These are phyloP conservation scores for Pseudorhiza aurosa DNA, from an alignment of 30 jellyfish, hydroid and myxozoan genomes.

Conservation along the genomic window DNA sequence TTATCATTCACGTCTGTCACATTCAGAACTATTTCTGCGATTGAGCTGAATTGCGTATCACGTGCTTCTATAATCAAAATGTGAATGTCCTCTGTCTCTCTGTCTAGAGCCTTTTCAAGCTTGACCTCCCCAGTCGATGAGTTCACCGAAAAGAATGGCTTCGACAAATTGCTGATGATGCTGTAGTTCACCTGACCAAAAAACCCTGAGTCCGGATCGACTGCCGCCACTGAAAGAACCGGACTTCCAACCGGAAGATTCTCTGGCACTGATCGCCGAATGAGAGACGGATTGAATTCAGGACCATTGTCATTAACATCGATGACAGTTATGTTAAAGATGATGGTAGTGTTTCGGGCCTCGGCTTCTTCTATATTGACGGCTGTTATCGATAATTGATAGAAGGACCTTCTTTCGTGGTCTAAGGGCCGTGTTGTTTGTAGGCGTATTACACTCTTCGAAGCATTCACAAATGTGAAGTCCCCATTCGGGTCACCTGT, in stretches of 20 bases:
- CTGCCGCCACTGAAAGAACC: constrained; percentile 38
- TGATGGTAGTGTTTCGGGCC: constrained; percentile 59
- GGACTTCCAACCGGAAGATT: constrained; percentile 70
- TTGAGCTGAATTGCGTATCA: constrained; percentile 60
- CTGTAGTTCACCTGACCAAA: constrained; percentile 82
- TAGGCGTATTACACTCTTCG: constrained; percentile 49
- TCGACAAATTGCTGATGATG: constrained; percentile 72
- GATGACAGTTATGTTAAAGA: constrained; percentile 62
- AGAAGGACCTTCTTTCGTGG: constrained; percentile 61
- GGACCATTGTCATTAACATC: constrained; percentile 94
- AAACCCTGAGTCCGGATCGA: constrained; percentile 77
- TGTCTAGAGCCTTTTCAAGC: constrained; percentile 66
- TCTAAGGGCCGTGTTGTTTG: constrained; percentile 70
- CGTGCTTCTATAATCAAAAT: constrained; percentile 75
- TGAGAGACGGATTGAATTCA: constrained; percentile 37
- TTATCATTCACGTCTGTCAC: constrained; percentile 96
- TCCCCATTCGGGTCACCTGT: constrained; percentile 80
- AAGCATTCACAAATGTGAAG: constrained; percentile 42
- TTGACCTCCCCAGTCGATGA: constrained; percentile 78
- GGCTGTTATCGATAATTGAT: constrained; percentile 71
- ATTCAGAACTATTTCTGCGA: constrained; percentile 77
- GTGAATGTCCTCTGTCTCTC: constrained; percentile 82
- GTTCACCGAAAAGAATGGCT: constrained; percentile 60
- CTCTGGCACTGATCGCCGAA: constrained; percentile 74
- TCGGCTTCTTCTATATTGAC: constrained; percentile 87